Percentiles rank a stretch among this genome's conserved stretches.
phyloP scores from a whole-genome alignment of 2,888 invertebrate genomes.

The Nipponacmea schrenckii region DNA sequence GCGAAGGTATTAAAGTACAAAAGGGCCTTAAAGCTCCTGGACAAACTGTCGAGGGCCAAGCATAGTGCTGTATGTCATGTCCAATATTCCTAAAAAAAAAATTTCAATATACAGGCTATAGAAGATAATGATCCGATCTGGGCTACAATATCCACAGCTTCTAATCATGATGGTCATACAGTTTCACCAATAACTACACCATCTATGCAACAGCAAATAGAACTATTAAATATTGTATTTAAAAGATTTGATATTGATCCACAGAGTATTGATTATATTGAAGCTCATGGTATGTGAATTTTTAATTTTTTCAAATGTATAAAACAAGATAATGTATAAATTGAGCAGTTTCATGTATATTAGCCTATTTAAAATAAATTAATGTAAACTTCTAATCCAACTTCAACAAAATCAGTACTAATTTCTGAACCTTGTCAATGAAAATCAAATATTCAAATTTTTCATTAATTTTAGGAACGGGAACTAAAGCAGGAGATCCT shows the following conservation, averaged over 20 bases:
- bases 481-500: slow-evolving; percentile 46
- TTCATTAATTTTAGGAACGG: slow-evolving; percentile 37
- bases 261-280: slow-evolving; percentile 35
- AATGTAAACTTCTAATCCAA: no score
- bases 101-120: slow-evolving; percentile 31
- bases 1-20: no score
- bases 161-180: slow-evolving; percentile 49
- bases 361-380: no score
- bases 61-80: no score
- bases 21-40: no score
- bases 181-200: slow-evolving; percentile 46
- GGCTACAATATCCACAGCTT: slow-evolving; percentile 34
- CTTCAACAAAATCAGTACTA: no score
- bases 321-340: no score
- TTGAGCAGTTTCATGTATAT: no score
- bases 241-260: slow-evolving; percentile 24
- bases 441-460: no score
- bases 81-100: no score
- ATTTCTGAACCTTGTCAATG: no score
- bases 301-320: background rate
- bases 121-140: slow-evolving; percentile 39
- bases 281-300: slow-evolving; percentile 41
- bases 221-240: slow-evolving; percentile 35
- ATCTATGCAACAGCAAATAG: slow-evolving; percentile 37
- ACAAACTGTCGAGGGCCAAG: no score